Conservation (phyloP, 2,888 invertebrate species). For the Yponomeuta malinellus region DNA sequence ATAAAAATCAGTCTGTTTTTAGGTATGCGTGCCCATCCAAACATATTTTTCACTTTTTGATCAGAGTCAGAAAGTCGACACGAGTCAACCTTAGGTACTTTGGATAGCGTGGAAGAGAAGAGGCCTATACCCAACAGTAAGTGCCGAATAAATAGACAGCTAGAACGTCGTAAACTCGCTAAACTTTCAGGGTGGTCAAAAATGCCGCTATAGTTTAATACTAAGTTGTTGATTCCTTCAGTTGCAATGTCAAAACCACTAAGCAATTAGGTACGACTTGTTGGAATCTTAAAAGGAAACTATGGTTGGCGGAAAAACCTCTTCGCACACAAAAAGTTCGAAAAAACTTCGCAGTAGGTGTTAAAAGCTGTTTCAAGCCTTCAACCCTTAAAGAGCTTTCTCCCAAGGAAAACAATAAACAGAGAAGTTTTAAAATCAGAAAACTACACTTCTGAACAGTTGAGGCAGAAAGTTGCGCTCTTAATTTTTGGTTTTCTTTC, state of each 20-base stretch:
- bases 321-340: slow-evolving; percentile 21
- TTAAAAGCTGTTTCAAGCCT: slow-evolving; percentile 68
- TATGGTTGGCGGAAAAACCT: slow-evolving; percentile 18
- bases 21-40: no score
- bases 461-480: slow-evolving; percentile 60
- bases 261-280: not conserved
- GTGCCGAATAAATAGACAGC: no score
- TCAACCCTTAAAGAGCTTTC: slow-evolving; percentile 58
- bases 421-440: slow-evolving; percentile 63
- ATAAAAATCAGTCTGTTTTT: no score
- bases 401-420: slow-evolving; percentile 48
- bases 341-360: slow-evolving; percentile 43
- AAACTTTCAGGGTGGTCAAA: not conserved
- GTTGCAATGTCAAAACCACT: no score
- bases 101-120: no score
- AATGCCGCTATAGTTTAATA: not conserved
- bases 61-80: no score
- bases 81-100: no score
- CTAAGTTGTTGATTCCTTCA: no score
- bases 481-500: not conserved
- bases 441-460: slow-evolving; percentile 68
- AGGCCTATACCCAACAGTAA: no score
- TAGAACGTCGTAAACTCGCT: no score
- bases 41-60: no score
- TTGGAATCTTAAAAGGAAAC: not conserved